Evolutionary conservation across 2,888 invertebrate genomes (phyloP), one percentile per base, ranked within the genome.

Genomic region (Eupithecia vulgata): DNA sequence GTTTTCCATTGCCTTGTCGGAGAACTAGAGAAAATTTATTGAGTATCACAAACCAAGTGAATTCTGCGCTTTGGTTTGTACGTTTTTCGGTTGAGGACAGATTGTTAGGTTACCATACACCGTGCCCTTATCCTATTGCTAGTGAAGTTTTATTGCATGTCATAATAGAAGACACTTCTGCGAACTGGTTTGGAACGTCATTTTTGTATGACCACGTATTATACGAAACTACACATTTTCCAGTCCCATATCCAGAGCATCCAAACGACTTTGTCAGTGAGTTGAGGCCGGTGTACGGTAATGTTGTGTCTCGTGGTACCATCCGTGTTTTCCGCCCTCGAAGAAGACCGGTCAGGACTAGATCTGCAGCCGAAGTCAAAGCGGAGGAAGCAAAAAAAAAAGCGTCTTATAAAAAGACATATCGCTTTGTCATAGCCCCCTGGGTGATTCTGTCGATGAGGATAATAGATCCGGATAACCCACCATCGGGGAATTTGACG

Each of bases 401-500:
- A 48, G 8, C n/a, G 3, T 0, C 6, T 52, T 10, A n/a, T 21
- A 10, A 21, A 10, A 21, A 5, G n/a, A 21, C 21, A 3, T 7
- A 1, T 8, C 21, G 10, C 48, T 8, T 10, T 52, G 8, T 1
- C 48, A 10, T 21, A 21, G 48, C n/a, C n/a, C n/a, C 8, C 10
- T n/a, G 21, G 3, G n/a, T 12, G 12, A 4, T 57, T 57, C 1
- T 57, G 57, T 25, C 5, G 13, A 25, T 25, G 12, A 25, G 5
- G 57, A 5, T 57, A 57, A 5, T 12, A 5, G 5, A 25, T 57
- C 1, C 12, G 25, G 57, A 25, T 61, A 17, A 61, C 1, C 17
- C 17, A 61, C 61, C 15, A 17, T 12, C 10, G 35, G 40, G 37
- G 57, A 71, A 42, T 66, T 62, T 68, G 67, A 13, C n/a, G 42